Evolutionary conservation across 2,888 invertebrate species (phyloP).

Genomic region (Brachynemurus nebulosus): DNA sequence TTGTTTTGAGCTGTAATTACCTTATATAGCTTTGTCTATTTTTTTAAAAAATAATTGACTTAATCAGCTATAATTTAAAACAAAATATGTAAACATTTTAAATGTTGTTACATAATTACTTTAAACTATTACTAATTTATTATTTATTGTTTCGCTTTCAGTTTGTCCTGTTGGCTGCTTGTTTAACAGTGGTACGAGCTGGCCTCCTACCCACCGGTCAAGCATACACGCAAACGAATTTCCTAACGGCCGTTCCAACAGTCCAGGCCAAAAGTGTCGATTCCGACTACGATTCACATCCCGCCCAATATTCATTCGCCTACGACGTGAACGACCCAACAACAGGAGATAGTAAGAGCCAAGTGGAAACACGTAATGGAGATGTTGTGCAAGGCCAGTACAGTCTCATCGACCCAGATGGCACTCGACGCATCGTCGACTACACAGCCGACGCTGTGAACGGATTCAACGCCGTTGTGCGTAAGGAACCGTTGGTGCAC

Average conservation of each 20-base stretch:
- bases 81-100: too few relatives aligned
- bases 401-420: constrained; percentile 34
- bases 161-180: constrained; percentile 21
- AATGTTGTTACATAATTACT: too few relatives aligned
- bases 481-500: constrained; percentile 18
- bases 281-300: constrained; percentile 31
- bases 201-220: constrained; percentile 13
- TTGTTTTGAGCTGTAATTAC: too few relatives aligned
- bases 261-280: constrained; percentile 18
- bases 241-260: background rate
- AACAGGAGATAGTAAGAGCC: constrained; percentile 35
- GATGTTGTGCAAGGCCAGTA: constrained; percentile 35
- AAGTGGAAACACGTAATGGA: constrained; percentile 33
- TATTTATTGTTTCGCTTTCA: constrained; percentile 12
- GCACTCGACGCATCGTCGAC: constrained; percentile 33
- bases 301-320: constrained; percentile 34
- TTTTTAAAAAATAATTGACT: too few relatives aligned
- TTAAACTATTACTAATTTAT: too few relatives aligned
- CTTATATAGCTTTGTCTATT: too few relatives aligned
- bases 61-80: too few relatives aligned
- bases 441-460: constrained; percentile 36
- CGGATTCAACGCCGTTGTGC: constrained; percentile 36
- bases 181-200: constrained; percentile 20
- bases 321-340: constrained; percentile 34
- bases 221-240: background rate